These are phyloP conservation scores for Chaetorhynchus papuensis DNA, from an alignment of 2,113 vertebrate species.

Conservation along the genomic window DNA sequence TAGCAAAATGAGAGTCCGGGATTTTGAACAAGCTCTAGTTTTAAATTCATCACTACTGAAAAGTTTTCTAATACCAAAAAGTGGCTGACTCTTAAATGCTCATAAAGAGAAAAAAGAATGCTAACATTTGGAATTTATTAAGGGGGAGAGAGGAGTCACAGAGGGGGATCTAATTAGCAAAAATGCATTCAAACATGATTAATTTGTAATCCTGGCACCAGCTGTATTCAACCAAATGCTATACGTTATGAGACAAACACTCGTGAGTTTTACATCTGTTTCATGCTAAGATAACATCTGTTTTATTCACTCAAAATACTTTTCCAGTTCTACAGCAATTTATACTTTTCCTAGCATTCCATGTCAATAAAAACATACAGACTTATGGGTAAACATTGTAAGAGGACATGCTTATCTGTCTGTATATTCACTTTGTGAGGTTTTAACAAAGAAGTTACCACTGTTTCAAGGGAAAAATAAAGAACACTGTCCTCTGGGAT, in stretches of 20 bases:
- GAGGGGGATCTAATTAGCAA: slow-evolving; percentile 70
- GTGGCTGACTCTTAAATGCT: not conserved
- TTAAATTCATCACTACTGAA: not conserved
- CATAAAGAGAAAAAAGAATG: not conserved
- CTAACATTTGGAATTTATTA: slow-evolving; percentile 51
- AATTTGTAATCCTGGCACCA: slow-evolving; percentile 76
- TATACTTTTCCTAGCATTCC: slow-evolving; percentile 54
- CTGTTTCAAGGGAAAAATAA: not conserved
- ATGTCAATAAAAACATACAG: not conserved
- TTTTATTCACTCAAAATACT: slow-evolving; percentile 52
- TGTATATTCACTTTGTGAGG: not conserved
- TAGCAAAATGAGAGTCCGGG: not conserved
- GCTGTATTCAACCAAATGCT: slow-evolving; percentile 77
- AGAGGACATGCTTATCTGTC: not conserved
- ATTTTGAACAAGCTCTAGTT: not conserved
- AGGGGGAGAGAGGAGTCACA: slow-evolving; percentile 28
- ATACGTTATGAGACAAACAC: slow-evolving; percentile 75
- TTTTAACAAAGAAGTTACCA: not conserved
- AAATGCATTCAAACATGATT: slow-evolving; percentile 78
- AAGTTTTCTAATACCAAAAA: not conserved
- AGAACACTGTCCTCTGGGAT: not conserved
- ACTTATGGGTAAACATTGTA: not conserved
- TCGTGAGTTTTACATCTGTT: slow-evolving; percentile 76
- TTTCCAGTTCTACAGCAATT: slow-evolving; percentile 65
- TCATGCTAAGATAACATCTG: slow-evolving; percentile 78